Evolutionary conservation across 2,888 invertebrate genomes (phyloP).

Genomic region (Cyaniris semiargus): DNA sequence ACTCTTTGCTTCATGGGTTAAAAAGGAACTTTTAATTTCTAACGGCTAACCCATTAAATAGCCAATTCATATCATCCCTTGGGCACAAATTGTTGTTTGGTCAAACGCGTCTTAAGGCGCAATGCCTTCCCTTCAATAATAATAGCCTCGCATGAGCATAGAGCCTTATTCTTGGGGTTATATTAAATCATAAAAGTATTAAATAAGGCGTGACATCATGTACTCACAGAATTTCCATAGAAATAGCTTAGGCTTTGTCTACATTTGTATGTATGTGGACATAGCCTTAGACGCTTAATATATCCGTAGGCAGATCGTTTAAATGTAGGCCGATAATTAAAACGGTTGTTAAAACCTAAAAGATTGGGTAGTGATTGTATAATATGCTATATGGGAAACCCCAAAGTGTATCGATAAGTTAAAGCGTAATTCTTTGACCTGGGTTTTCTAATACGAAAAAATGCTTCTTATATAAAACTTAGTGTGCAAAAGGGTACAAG

Average conservation of each 20-base stretch:
- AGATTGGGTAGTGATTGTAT: not conserved
- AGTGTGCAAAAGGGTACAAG: too few relatives aligned
- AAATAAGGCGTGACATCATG: constrained; percentile 23
- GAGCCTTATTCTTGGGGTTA: constrained; percentile 2
- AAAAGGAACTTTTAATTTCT: not conserved
- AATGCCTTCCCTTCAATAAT: not conserved
- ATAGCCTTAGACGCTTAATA: constrained; percentile 20
- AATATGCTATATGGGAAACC: too few relatives aligned
- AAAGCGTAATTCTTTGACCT: too few relatives aligned
- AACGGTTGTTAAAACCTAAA: not conserved
- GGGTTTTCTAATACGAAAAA: too few relatives aligned
- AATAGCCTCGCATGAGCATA: constrained; percentile 6
- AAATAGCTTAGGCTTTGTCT: too few relatives aligned
- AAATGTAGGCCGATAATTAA: not conserved
- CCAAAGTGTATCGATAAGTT: too few relatives aligned
- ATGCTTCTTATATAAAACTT: too few relatives aligned
- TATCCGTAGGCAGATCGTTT: not conserved
- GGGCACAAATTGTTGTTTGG: not conserved
- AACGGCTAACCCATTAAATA: not conserved
- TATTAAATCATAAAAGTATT: constrained; percentile 23
- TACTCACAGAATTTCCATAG: constrained; percentile 23
- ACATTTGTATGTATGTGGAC: too few relatives aligned
- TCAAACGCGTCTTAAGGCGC: constrained; percentile 13
- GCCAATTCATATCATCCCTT: not conserved
- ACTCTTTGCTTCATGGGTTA: not conserved